Evolutionary conservation across 1,140 invertebrate genomes (phyloP).

Genomic region (Drosophila malerkotliana): DNA sequence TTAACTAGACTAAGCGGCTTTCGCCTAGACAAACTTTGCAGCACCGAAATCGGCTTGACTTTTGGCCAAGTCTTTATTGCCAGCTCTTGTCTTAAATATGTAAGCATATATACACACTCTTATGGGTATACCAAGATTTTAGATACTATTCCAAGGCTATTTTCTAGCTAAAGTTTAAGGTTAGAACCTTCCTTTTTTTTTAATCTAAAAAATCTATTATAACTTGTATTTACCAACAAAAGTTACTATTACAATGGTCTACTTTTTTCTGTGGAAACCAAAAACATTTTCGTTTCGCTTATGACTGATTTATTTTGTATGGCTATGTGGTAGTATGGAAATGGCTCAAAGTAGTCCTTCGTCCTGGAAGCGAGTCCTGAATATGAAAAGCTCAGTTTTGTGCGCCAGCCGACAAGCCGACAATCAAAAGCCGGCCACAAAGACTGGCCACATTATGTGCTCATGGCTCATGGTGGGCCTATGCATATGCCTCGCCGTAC

Average conservation of each 20-base stretch:
- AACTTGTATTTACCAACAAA: neutral
- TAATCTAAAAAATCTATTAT: too few species aligned
- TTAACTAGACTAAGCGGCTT: constrained; percentile 78
- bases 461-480: constrained; percentile 15
- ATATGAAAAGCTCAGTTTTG: constrained; percentile 32
- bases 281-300: neutral
- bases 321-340: neutral
- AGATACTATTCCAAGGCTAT: neutral
- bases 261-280: neutral
- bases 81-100: constrained; percentile 14
- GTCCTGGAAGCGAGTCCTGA: constrained; percentile 1
- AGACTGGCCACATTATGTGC: constrained; percentile 48
- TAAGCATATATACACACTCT: neutral
- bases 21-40: constrained; percentile 72
- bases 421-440: constrained; percentile 65
- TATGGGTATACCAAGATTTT: neutral
- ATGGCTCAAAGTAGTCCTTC: constrained; percentile 4
- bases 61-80: constrained; percentile 67
- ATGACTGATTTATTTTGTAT: neutral
- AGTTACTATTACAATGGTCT: neutral
- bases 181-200: too few species aligned
- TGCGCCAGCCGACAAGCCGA: constrained; percentile 42
- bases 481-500: constrained; percentile 39
- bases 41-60: constrained; percentile 72
- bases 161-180: too few species aligned